phyloP scores from a whole-genome alignment of 92 coral and sea anemone genomes.

The Bergia puertoricense region DNA sequence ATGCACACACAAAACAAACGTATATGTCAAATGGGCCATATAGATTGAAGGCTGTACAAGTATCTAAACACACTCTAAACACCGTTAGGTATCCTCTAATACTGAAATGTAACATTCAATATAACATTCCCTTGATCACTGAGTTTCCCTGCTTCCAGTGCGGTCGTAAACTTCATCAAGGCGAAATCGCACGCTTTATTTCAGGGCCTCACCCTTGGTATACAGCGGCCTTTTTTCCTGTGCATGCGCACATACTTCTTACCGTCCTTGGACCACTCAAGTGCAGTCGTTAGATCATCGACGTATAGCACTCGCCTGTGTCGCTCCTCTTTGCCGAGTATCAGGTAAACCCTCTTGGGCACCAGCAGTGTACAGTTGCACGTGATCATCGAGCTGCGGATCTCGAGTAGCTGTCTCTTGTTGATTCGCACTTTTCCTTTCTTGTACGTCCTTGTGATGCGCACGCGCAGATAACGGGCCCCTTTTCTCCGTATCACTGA shows the following conservation, averaged over 20 bases:
- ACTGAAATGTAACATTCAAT: background rate
- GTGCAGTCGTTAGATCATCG: conserved; percentile 79
- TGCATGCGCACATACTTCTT: conserved; percentile 63
- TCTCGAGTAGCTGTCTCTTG: conserved; percentile 73
- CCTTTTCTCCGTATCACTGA: conserved; percentile 68
- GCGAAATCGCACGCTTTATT: background rate
- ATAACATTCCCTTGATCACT: background rate
- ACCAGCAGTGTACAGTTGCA: conserved; percentile 76
- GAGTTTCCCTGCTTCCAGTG: background rate
- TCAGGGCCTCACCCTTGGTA: conserved; percentile 47
- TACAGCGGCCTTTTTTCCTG: conserved; percentile 78
- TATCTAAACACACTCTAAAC: background rate
- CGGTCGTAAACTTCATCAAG: background rate
- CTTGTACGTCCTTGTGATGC: conserved; percentile 79
- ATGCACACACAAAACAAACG: background rate
- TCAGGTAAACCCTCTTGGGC: conserved; percentile 65
- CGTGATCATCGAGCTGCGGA: conserved; percentile 71
- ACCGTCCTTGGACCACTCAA: conserved; percentile 83
- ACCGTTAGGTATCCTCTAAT: too few species aligned
- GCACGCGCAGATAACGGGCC: conserved; percentile 72
- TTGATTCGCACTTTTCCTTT: conserved; percentile 68
- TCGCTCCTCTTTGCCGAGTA: conserved; percentile 88
- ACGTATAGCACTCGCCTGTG: conserved; percentile 68
- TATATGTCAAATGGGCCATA: background rate
- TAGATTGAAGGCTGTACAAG: too few species aligned